Evolutionary conservation across 53 echinoderm and acorn worm species (phyloP).

Genomic region (Temnopleurus reevesii): DNA sequence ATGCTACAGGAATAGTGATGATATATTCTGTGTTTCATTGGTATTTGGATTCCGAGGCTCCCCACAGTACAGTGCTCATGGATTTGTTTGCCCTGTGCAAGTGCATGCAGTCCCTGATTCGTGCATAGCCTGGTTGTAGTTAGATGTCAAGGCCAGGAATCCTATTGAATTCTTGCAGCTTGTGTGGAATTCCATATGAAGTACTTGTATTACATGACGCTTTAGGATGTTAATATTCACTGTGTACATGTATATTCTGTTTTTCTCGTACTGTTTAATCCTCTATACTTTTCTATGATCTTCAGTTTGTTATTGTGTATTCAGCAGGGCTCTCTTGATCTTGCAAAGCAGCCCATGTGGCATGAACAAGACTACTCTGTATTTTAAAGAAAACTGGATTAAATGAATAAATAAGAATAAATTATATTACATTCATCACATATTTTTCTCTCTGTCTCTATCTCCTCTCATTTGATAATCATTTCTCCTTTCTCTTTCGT

Average conservation of each 20-base stretch:
- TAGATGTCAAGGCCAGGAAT: conserved; percentile 45
- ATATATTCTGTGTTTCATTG: not conserved
- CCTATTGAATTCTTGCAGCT: not conserved
- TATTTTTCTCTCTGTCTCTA: too few relatives aligned
- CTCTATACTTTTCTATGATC: not conserved
- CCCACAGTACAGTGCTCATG: not conserved
- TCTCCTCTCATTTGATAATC: too few relatives aligned
- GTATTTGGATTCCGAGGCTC: not conserved
- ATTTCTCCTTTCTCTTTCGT: too few relatives aligned
- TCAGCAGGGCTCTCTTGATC: too few relatives aligned
- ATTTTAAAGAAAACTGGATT: too few relatives aligned
- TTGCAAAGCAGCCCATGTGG: too few relatives aligned
- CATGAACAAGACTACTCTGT: too few relatives aligned
- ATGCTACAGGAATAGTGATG: not conserved
- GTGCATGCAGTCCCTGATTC: not conserved
- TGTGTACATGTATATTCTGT: too few relatives aligned
- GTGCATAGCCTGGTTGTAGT: not conserved
- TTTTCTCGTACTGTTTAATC: not conserved
- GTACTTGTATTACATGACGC: not conserved
- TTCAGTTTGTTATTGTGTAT: too few relatives aligned
- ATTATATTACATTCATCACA: too few relatives aligned
- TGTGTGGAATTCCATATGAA: not conserved
- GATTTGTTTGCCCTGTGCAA: conserved; percentile 13
- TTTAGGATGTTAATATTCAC: not conserved
- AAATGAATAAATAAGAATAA: too few relatives aligned